Percentiles rank a stretch among this genome's conserved stretches.
phyloP scores from a whole-genome alignment of 2,113 vertebrate species.

The Aptenodytes forsteri region DNA sequence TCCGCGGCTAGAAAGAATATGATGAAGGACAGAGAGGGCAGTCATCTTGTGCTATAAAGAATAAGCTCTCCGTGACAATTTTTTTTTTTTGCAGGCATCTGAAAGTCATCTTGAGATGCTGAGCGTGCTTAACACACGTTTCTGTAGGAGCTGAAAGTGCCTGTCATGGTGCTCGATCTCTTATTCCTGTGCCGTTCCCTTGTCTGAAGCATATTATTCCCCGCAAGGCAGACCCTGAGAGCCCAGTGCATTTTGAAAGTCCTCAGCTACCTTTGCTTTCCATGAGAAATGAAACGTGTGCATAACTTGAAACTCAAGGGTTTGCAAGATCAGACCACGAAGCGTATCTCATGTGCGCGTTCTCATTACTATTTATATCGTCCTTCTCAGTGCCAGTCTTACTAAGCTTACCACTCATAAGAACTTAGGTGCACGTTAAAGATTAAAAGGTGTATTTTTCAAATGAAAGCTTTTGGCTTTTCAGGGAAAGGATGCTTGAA shows the following conservation, averaged over 20 bases:
- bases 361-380: background rate
- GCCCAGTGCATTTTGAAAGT: background rate
- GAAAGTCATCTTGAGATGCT: background rate
- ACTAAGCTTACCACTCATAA: background rate
- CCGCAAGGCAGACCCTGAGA: background rate
- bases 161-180: background rate
- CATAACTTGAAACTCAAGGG: background rate
- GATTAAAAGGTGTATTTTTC: background rate
- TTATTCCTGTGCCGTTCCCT: background rate
- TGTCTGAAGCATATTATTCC: background rate
- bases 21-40: background rate
- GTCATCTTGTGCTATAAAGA: background rate
- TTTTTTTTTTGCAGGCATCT: background rate
- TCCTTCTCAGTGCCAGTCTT: background rate
- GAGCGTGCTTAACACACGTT: background rate
- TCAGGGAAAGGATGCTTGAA: background rate
- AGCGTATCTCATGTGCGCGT: accelerated
- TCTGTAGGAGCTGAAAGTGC: background rate
- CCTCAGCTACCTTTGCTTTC: background rate
- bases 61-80: background rate
- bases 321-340: background rate
- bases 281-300: background rate
- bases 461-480: background rate
- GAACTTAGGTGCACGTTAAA: accelerated
- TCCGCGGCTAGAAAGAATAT: background rate